Conservation (phyloP, 1,140 invertebrate species). For the Papilio polytes region DNA sequence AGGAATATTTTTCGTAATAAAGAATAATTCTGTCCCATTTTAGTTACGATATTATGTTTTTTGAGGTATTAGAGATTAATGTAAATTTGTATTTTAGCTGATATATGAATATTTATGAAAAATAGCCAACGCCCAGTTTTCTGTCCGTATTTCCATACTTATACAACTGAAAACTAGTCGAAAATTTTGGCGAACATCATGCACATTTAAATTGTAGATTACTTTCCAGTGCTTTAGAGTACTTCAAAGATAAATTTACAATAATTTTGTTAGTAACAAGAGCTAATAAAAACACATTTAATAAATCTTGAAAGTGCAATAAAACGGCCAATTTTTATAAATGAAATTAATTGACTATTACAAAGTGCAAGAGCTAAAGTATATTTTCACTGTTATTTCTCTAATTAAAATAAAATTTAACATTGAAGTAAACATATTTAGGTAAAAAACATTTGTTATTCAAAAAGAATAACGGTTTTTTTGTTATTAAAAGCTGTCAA, state of each 20-base stretch:
- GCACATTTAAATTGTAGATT: conserved; percentile 19
- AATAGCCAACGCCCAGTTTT: not conserved
- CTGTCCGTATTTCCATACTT: not conserved
- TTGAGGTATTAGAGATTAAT: not conserved
- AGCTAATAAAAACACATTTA: not conserved
- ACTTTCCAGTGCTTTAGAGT: not conserved
- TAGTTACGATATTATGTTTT: not conserved
- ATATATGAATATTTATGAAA: conserved; percentile 10
- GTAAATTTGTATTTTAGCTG: not conserved
- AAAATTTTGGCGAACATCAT: not conserved
- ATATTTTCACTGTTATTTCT: too few relatives aligned
- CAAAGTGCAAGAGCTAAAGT: too few relatives aligned
- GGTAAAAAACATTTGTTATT: not conserved
- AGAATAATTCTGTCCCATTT: not conserved
- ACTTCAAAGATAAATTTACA: not conserved
- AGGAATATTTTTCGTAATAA: too few relatives aligned
- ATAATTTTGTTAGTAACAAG: not conserved
- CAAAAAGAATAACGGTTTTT: not conserved
- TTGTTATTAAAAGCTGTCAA: conserved; percentile 12
- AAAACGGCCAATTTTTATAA: too few relatives aligned
- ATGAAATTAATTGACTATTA: too few relatives aligned
- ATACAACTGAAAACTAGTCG: conserved; percentile 12
- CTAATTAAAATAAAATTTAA: too few relatives aligned
- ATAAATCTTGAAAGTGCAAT: too few relatives aligned
- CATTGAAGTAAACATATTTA: too few relatives aligned